Evolutionary conservation across 1,140 invertebrate species (phyloP), one percentile per base, ranked within the genome.

Genomic region (Drosophila orena): DNA sequence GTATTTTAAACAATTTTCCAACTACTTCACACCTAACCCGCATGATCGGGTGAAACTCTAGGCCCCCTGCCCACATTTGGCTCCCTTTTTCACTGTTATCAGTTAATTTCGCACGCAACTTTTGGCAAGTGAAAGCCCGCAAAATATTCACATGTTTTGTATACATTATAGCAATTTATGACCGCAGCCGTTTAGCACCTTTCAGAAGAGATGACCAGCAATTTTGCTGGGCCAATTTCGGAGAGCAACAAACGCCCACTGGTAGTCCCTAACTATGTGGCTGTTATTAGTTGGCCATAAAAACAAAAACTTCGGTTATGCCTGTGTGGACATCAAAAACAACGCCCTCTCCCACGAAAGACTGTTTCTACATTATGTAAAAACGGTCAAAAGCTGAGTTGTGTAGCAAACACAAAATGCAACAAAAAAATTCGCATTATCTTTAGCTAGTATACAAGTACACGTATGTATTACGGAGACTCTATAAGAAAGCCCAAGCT

Each of bases 101-200:
- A n/a, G n/a, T n/a, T 77, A 66, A 65, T 75, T 72, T 81, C 50
- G 68, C 73, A 81, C 79, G 79, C 73, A 81, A 59, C 72, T 72
- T 77, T 71, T 64, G 15, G 68, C 78, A 64, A 69, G 79, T 83
- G 74, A 81, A 81, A 83, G 79, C 79, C 79, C 70, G 56, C 71
- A 79, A 84, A 83, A 73, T 74, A 58, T 59, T 78, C 81, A 55
- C 43, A 70, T 72, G 55, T 54, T 79, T 40, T 50, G 35, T 54
- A 64, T 46, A 40, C 56, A 66, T 75, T 44, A 76, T 62, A 79
- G 46, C 75, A 70, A 83, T 77, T 84, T 83, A 68, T 73, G 55
- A 77, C 72, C 72, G 72, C 76, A 77, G 74, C 81, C 46, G 77
- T 73, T 85, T 84, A 79, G 77, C 81, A 78, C 81, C 65, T 83